phyloP scores from a whole-genome alignment of 2,888 invertebrate species.

The Carpatolechia fugitivella region DNA sequence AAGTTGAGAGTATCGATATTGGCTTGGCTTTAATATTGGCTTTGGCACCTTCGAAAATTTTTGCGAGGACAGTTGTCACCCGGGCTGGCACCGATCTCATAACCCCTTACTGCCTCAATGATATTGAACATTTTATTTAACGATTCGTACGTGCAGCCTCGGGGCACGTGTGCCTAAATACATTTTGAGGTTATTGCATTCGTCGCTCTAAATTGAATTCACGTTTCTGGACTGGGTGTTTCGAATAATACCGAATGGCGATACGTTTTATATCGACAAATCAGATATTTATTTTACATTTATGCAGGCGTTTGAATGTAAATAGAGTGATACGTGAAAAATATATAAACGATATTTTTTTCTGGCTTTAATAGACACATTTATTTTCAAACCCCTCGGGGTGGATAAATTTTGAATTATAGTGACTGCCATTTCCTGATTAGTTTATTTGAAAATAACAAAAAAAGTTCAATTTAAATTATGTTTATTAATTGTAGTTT shows the following conservation, averaged over 20 bases:
- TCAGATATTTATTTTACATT: background rate
- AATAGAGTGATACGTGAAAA: no score
- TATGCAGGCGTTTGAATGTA: background rate
- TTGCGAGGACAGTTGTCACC: constrained; percentile 56
- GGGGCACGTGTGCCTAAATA: constrained; percentile 8
- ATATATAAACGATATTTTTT: no score
- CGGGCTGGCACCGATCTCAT: constrained; percentile 47
- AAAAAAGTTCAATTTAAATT: no score
- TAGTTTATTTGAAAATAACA: no score
- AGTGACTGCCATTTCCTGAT: no score
- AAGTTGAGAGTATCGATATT: constrained; percentile 45
- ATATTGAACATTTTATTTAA: constrained; percentile 57
- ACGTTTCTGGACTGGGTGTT: background rate
- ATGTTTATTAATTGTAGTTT: no score
- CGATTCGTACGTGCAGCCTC: constrained; percentile 40
- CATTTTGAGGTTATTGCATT: constrained; percentile 11
- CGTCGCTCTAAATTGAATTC: background rate
- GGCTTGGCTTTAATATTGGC: constrained; percentile 46
- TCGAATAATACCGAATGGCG: no score
- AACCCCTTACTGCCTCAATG: constrained; percentile 48
- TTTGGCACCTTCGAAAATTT: constrained; percentile 46
- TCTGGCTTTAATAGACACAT: no score
- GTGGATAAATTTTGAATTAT: no score
- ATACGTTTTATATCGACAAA: background rate
- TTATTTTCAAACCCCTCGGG: no score